A percentile compares a stretch with the other conserved stretches of the same genome.
Evolutionary conservation across 2,113 vertebrate genomes (phyloP).

Genomic region (Solea senegalensis): DNA sequence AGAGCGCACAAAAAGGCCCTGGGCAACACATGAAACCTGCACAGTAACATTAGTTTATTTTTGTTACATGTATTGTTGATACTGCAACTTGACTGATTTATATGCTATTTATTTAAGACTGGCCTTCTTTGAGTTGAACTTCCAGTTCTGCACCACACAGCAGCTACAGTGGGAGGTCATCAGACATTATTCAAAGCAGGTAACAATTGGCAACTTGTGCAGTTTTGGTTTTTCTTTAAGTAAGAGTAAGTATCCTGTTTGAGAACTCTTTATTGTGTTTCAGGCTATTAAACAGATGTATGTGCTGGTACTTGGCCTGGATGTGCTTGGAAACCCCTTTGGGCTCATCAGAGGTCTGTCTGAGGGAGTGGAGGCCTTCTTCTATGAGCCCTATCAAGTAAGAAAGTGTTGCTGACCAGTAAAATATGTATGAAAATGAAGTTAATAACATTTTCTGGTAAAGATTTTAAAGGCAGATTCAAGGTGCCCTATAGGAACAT

Average conservation of each 20-base stretch:
- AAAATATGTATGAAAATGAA: background rate
- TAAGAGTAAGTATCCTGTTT: background rate
- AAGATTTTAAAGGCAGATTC: no score
- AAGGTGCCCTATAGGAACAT: no score
- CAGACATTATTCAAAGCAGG: conserved; percentile 96
- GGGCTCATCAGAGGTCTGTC: conserved; percentile 96
- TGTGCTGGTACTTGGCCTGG: conserved; percentile 95
- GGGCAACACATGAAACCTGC: background rate
- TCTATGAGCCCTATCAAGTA: conserved; percentile 98
- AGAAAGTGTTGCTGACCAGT: background rate
- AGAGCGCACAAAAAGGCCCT: conserved; percentile 17
- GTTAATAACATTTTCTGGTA: no score
- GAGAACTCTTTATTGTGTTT: conserved; percentile 28
- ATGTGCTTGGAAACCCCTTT: conserved; percentile 98
- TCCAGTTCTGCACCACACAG: conserved; percentile 90
- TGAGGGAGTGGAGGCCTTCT: conserved; percentile 96
- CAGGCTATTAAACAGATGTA: conserved; percentile 99
- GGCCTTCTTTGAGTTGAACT: conserved; percentile 90
- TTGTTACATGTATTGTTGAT: background rate
- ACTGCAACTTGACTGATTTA: background rate
- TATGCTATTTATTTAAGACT: conserved; percentile 78
- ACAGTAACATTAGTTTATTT: background rate
- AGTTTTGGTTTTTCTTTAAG: no score
- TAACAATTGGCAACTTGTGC: conserved; percentile 47
- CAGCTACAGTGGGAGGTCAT: conserved; percentile 91